Conservation (phyloP, 2,888 invertebrate genomes). For the Choreutis nemorana region DNA sequence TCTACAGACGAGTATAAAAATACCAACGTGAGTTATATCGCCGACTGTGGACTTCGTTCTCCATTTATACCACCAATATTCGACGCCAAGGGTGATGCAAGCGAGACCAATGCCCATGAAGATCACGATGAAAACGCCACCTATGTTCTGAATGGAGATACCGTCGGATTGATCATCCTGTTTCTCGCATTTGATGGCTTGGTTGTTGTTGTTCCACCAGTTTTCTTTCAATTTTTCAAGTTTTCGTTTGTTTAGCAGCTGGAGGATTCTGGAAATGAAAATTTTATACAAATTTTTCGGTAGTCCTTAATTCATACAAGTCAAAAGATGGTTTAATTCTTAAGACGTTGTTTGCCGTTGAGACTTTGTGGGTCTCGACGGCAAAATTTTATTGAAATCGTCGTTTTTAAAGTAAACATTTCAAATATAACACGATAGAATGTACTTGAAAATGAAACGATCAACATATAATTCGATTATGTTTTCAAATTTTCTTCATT, state of each 20-base stretch:
- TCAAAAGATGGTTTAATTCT: too few relatives aligned
- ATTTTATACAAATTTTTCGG: too few relatives aligned
- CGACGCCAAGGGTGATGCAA: slow-evolving; percentile 88
- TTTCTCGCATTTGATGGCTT: slow-evolving; percentile 79
- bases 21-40: slow-evolving; percentile 70
- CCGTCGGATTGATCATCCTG: slow-evolving; percentile 95
- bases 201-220: slow-evolving; percentile 95
- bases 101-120: slow-evolving; percentile 94
- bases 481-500: too few relatives aligned
- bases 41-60: slow-evolving; percentile 69
- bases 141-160: slow-evolving; percentile 97
- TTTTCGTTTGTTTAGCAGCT: slow-evolving; percentile 90
- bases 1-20: slow-evolving; percentile 21
- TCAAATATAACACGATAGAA: too few relatives aligned
- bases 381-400: too few relatives aligned
- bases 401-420: too few relatives aligned
- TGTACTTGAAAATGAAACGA: too few relatives aligned
- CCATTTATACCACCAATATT: slow-evolving; percentile 94
- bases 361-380: too few relatives aligned
- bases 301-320: too few relatives aligned
- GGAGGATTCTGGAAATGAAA: slow-evolving; percentile 84
- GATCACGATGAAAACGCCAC: slow-evolving; percentile 97
- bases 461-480: too few relatives aligned
- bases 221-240: slow-evolving; percentile 93
- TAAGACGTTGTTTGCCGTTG: too few relatives aligned